Conservation (phyloP, 2,888 invertebrate genomes). For the Brassicogethes aeneus region DNA sequence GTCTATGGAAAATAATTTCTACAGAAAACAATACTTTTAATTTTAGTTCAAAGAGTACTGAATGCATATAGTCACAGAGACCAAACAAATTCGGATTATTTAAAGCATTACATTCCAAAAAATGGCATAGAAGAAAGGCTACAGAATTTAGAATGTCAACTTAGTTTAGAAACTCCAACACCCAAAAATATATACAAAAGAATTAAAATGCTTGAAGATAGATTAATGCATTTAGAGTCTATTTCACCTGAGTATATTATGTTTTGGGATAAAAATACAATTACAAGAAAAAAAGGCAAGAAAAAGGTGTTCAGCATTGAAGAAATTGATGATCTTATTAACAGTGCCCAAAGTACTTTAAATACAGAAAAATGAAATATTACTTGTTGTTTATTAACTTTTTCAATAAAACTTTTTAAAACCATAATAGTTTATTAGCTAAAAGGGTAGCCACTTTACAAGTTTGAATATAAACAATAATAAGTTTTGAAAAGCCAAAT, state of each 20-base stretch:
- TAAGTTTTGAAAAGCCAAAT: no score
- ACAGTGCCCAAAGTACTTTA: no score
- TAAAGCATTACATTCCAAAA: constrained; percentile 39
- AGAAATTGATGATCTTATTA: constrained; percentile 35
- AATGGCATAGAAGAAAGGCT: constrained; percentile 61
- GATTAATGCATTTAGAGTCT: constrained; percentile 62
- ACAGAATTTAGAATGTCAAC: constrained; percentile 52
- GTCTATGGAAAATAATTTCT: no score
- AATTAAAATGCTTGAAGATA: constrained; percentile 65
- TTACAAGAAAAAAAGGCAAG: constrained; percentile 21
- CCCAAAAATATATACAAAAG: constrained; percentile 57
- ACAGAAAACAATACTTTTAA: no score
- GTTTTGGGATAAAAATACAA: constrained; percentile 43
- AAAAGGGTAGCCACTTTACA: no score
- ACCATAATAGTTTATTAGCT: no score
- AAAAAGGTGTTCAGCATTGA: constrained; percentile 30
- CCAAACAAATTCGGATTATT: constrained; percentile 40
- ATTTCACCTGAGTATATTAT: constrained; percentile 74
- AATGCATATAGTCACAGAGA: constrained; percentile 55
- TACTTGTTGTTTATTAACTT: not conserved
- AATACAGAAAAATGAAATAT: constrained; percentile 22
- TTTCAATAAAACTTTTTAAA: no score
- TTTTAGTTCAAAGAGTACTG: constrained; percentile 58
- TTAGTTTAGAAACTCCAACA: constrained; percentile 47
- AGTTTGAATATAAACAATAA: no score